A percentile compares a stretch with the other conserved stretches of the same genome.
Evolutionary conservation across 92 coral and sea anemone species (phyloP).

Genomic region (Montipora capitata): DNA sequence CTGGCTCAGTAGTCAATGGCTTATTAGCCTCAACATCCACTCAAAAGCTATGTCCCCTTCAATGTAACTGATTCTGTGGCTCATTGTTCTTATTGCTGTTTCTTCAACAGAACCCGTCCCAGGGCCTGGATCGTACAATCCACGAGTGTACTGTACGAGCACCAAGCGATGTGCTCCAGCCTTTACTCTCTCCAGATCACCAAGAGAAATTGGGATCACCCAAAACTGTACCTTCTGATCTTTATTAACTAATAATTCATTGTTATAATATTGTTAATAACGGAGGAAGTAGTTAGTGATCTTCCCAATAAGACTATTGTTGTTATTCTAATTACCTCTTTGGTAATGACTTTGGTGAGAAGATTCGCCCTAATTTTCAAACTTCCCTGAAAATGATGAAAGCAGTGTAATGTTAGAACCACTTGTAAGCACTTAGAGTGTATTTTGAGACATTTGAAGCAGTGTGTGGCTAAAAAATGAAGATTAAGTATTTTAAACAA

Average conservation of each 20-base stretch:
- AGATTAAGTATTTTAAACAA: neutral
- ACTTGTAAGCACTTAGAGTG: neutral
- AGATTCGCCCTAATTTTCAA: neutral
- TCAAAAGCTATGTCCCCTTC: no score
- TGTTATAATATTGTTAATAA: neutral
- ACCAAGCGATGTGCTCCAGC: constrained; percentile 91
- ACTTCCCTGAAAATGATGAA: neutral
- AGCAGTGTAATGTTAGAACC: neutral
- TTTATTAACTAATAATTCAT: no score
- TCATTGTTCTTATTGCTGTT: neutral
- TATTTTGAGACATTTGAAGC: neutral
- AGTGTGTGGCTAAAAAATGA: neutral
- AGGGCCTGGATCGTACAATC: constrained; percentile 96
- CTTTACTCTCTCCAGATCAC: constrained; percentile 84
- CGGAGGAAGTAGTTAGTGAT: neutral
- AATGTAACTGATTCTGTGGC: no score
- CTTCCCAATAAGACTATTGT: neutral
- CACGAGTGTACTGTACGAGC: constrained; percentile 83
- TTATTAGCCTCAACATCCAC: no score
- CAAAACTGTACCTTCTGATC: constrained; percentile 86
- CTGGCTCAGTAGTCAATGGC: no score
- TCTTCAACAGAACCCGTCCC: constrained; percentile 89
- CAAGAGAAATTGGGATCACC: constrained; percentile 90
- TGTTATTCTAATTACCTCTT: no score
- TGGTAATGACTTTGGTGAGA: no score